A percentile compares a stretch with the other conserved stretches of the same genome.
Conservation (phyloP, 2,797 vertebrate species). For the Linurgus olivaceus region DNA sequence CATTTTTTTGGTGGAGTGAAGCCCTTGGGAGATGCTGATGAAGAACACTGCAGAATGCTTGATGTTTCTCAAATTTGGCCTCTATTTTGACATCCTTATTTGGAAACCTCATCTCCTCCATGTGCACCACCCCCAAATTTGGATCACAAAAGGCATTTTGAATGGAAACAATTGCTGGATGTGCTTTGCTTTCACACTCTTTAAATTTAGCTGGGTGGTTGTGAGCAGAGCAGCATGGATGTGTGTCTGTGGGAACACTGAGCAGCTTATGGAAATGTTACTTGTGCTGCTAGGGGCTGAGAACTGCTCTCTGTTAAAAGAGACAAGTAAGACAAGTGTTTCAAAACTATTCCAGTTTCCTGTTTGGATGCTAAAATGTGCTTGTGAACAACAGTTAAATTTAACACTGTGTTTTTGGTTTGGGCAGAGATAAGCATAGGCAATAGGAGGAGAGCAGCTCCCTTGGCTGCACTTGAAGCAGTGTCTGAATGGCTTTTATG, state of each 20-base stretch:
- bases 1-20: not conserved
- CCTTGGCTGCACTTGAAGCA: not conserved
- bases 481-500: not conserved
- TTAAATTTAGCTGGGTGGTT: not conserved
- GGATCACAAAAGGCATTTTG: slow-evolving; percentile 6
- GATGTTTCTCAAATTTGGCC: not conserved
- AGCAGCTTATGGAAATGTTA: not conserved
- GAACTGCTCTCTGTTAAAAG: not conserved
- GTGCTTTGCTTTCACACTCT: slow-evolving; percentile 16
- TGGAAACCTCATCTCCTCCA: not conserved
- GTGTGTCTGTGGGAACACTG: not conserved
- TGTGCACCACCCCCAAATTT: not conserved
- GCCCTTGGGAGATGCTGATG: not conserved
- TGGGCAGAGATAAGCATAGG: not conserved
- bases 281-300: not conserved
- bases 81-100: not conserved
- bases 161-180: slow-evolving; percentile 51
- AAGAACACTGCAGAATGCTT: not conserved
- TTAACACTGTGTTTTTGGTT: slow-evolving; percentile 2
- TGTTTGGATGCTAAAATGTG: not conserved
- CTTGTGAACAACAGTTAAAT: not conserved
- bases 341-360: not conserved
- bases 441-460: not conserved
- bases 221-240: not conserved
- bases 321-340: not conserved